These are phyloP conservation scores for Alligator sinensis DNA, from an alignment of 2,113 vertebrate species.

Conservation along the genomic window DNA sequence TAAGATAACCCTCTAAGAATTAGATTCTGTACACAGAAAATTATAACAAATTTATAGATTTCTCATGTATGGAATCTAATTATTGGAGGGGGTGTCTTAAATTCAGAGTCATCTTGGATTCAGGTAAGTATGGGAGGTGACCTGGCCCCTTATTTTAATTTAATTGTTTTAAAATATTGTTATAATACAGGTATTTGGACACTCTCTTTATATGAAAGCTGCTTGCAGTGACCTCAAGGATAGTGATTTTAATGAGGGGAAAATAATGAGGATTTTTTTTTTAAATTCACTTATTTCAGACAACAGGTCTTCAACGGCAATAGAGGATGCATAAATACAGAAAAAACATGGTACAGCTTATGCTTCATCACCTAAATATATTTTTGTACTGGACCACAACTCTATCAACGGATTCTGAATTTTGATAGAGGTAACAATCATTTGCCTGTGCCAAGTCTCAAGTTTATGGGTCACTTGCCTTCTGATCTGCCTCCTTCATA, in stretches of 20 bases:
- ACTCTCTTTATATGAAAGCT: constrained; percentile 17
- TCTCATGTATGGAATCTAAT: no score
- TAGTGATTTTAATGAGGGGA: not conserved
- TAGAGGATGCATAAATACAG: not conserved
- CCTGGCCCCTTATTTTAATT: constrained; percentile 1
- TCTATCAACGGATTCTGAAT: not conserved
- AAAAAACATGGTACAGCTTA: not conserved
- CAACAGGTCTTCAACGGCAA: not conserved
- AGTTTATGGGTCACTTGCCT: not conserved
- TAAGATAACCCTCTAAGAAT: no score
- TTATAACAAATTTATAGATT: no score
- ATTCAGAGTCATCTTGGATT: no score
- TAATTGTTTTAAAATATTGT: not conserved
- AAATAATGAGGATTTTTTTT: not conserved
- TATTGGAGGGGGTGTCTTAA: no score
- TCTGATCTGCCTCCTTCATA: not conserved
- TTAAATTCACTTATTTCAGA: not conserved
- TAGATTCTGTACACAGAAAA: no score
- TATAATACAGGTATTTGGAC: not conserved
- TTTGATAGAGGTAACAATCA: not conserved
- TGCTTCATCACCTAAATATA: not conserved
- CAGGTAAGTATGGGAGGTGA: not conserved
- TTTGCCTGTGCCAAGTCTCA: constrained; percentile 11
- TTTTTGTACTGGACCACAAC: constrained; percentile 29
- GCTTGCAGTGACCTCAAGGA: not conserved